These are phyloP conservation scores for Desmophyllum pertusum DNA, from an alignment of 92 coral and sea anemone species.

Conservation along the genomic window DNA sequence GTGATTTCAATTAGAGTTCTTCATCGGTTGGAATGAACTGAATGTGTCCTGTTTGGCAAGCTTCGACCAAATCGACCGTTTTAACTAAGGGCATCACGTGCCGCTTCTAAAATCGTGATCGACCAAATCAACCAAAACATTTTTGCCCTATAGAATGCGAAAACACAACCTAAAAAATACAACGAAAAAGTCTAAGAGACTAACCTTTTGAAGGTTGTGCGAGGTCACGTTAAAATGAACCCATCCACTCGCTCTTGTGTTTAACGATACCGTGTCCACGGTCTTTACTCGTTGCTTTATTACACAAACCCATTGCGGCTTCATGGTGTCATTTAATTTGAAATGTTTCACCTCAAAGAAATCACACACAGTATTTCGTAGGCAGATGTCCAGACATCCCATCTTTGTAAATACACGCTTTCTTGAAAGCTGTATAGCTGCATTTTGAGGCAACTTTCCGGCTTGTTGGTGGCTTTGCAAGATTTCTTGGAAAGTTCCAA, in stretches of 20 bases:
- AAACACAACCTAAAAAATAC: too few relatives aligned
- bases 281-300: not conserved
- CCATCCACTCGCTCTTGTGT: not conserved
- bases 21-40: too few relatives aligned
- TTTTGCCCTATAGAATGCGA: not conserved
- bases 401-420: not conserved
- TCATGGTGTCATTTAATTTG: too few relatives aligned
- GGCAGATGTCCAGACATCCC: slow-evolving; percentile 2
- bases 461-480: not conserved
- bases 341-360: not conserved
- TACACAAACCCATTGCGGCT: not conserved
- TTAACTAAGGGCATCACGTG: too few relatives aligned
- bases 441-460: not conserved
- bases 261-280: not conserved
- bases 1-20: too few relatives aligned
- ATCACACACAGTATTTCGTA: not conserved
- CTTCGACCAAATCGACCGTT: too few relatives aligned
- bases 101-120: too few relatives aligned
- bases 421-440: not conserved
- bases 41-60: too few relatives aligned
- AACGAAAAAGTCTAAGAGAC: not conserved
- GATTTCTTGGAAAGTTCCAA: slow-evolving; percentile 1
- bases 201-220: slow-evolving; percentile 1
- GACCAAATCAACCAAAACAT: not conserved
- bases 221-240: slow-evolving; percentile 10